Evolutionary conservation across 2,113 vertebrate genomes (phyloP).

Genomic region (Shinisaurus crocodilurus): DNA sequence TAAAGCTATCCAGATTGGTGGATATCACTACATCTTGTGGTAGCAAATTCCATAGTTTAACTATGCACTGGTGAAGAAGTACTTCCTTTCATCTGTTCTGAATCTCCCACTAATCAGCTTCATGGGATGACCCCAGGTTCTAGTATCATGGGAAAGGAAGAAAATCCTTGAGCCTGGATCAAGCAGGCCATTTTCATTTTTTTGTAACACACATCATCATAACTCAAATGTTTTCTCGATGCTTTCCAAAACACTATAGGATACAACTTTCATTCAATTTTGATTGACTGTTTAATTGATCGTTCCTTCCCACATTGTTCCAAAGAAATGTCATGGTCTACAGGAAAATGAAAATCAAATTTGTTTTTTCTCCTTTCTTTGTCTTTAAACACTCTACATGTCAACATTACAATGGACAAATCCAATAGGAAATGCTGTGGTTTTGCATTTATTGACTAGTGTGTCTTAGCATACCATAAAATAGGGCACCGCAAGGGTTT

Average conservation of each 20-base stretch:
- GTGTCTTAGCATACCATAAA: not conserved
- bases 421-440: not conserved
- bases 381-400: not conserved
- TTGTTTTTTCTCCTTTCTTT: not conserved
- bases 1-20: too few relatives aligned
- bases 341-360: not conserved
- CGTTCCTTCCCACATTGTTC: not conserved
- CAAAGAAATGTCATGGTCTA: slow-evolving; percentile 12
- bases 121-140: too few relatives aligned
- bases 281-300: slow-evolving; percentile 14
- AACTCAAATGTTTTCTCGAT: not conserved
- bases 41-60: too few relatives aligned
- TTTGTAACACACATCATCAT: not conserved
- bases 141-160: too few relatives aligned
- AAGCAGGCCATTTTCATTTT: not conserved
- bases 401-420: not conserved
- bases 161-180: not conserved
- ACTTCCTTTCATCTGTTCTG: too few relatives aligned
- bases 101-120: too few relatives aligned
- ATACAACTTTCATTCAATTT: not conserved
- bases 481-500: not conserved
- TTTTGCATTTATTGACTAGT: slow-evolving; percentile 17
- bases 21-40: too few relatives aligned
- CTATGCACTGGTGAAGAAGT: too few relatives aligned
- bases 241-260: not conserved